Percentiles rank a stretch among this genome's conserved stretches.
Evolutionary conservation across 1,140 invertebrate species (phyloP).

Genomic region (Drosophila dunni): DNA sequence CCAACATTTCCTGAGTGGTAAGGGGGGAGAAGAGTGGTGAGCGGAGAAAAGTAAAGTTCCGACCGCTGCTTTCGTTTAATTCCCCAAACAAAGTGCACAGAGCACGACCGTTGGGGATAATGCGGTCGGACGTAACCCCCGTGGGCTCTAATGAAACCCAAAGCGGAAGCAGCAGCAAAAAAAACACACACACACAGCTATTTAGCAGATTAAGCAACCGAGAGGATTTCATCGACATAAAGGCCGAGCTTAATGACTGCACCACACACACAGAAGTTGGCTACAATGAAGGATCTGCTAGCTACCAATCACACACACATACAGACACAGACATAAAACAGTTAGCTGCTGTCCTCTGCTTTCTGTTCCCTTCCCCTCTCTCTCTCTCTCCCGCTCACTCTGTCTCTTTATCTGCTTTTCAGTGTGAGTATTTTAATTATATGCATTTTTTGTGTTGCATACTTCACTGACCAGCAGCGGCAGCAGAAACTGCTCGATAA

Average conservation of each 20-base stretch:
- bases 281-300: constrained; percentile 12
- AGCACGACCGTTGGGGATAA: constrained; percentile 57
- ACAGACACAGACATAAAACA: constrained; percentile 5
- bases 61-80: constrained; percentile 40
- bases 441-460: constrained; percentile 76
- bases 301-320: constrained; percentile 10
- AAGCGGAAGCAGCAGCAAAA: constrained; percentile 69
- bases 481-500: constrained; percentile 17
- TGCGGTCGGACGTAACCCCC: constrained; percentile 50
- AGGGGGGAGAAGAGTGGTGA: neutral
- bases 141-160: constrained; percentile 76
- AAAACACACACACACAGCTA: no score
- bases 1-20: constrained; percentile 49
- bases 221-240: constrained; percentile 77
- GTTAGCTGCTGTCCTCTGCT: neutral
- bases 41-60: neutral
- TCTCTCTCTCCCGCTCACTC: no score
- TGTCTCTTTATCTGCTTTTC: constrained; percentile 8
- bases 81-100: constrained; percentile 59
- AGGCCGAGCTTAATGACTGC: constrained; percentile 44
- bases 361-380: neutral
- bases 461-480: constrained; percentile 47
- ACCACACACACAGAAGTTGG: constrained; percentile 7
- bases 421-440: constrained; percentile 66
- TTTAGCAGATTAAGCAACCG: constrained; percentile 77